These are phyloP conservation scores for Amphiprion percula DNA, from an alignment of 2,113 vertebrate species.

Conservation along the genomic window DNA sequence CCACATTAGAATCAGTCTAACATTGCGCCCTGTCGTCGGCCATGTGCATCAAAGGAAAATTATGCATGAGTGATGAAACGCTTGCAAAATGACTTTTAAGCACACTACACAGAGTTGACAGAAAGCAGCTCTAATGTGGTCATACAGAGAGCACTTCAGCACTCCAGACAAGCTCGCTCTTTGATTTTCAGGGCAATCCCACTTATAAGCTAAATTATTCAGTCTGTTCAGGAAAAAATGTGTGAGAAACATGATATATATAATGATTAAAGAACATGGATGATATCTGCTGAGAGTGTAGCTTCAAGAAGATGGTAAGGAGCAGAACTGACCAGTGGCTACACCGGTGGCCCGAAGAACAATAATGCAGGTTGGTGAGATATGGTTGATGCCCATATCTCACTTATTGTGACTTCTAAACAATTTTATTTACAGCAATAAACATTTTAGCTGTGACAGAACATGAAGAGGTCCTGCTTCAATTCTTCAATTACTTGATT, in stretches of 20 bases:
- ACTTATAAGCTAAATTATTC: constrained; percentile 69
- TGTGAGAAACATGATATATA: constrained; percentile 23
- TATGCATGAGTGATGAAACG: constrained; percentile 69
- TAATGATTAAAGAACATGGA: not conserved
- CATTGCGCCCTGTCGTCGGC: constrained; percentile 17
- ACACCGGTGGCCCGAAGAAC: no score
- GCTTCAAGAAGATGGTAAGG: no score
- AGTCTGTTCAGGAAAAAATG: constrained; percentile 48
- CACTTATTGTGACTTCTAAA: no score
- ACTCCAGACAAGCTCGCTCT: constrained; percentile 42
- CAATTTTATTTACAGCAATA: no score
- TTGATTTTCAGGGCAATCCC: constrained; percentile 62
- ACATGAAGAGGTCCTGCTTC: no score
- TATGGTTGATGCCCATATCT: no score
- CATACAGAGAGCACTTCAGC: constrained; percentile 28
- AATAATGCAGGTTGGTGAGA: no score
- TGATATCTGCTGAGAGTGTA: no score
- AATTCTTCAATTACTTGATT: no score
- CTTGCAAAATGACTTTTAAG: constrained; percentile 62
- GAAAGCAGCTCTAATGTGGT: constrained; percentile 35
- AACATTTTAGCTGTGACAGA: no score
- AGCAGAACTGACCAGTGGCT: no score
- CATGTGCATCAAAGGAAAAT: constrained; percentile 63
- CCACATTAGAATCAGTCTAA: constrained; percentile 37
- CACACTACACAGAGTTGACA: constrained; percentile 31